Evolutionary conservation across 1,140 invertebrate species (phyloP).

Genomic region (Monochamus saltuarius): DNA sequence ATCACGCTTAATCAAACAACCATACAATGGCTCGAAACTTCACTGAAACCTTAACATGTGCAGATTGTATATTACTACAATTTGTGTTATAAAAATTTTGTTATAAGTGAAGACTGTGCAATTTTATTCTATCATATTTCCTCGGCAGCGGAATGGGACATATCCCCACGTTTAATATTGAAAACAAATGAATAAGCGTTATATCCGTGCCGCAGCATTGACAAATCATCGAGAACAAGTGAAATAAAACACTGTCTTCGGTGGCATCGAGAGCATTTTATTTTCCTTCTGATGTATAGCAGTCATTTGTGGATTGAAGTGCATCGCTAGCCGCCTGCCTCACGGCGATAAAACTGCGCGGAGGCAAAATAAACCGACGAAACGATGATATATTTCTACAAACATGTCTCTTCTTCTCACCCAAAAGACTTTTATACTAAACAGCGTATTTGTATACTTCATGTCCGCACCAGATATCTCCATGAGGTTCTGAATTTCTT

Average conservation of each 20-base stretch:
- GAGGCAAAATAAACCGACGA: constrained; percentile 32
- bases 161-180: no score
- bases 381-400: constrained; percentile 35
- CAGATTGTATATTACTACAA: no score
- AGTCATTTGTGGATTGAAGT: constrained; percentile 35
- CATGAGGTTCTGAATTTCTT: no score
- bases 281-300: constrained; percentile 33
- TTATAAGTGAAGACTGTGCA: no score
- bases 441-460: constrained; percentile 16
- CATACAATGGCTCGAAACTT: no score
- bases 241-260: constrained; percentile 37
- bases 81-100: no score
- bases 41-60: no score
- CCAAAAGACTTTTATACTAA: constrained; percentile 10
- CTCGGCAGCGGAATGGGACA: no score
- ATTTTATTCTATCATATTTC: no score
- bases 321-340: constrained; percentile 30
- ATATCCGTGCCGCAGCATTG: constrained; percentile 16
- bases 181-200: no score
- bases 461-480: neutral
- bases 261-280: constrained; percentile 30
- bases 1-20: no score
- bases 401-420: constrained; percentile 15
- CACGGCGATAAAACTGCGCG: constrained; percentile 33
- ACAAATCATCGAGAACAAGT: constrained; percentile 23